These are phyloP conservation scores for Zoanthus gigantus DNA, from an alignment of 92 coral and sea anemone species.

Conservation along the genomic window DNA sequence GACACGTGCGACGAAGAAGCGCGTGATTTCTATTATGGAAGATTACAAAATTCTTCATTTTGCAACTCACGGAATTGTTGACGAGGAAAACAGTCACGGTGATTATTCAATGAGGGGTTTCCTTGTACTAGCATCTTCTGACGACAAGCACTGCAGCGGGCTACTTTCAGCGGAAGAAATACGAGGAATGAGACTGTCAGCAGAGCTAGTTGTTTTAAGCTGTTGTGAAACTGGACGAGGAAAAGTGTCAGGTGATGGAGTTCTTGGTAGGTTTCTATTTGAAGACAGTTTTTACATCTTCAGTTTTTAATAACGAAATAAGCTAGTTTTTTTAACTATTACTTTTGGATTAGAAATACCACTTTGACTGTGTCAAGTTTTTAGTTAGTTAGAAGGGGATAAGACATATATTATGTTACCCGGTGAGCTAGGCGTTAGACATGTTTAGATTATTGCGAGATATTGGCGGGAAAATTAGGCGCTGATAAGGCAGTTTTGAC, in stretches of 20 bases:
- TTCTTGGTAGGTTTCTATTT: constrained; percentile 55
- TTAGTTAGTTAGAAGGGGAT: too few relatives aligned
- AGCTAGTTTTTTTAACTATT: too few relatives aligned
- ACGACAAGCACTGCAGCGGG: constrained; percentile 52
- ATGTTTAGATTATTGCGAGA: too few relatives aligned
- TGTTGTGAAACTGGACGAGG: constrained; percentile 74
- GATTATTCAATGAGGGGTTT: constrained; percentile 69
- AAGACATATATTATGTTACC: too few relatives aligned
- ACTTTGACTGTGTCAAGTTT: too few relatives aligned
- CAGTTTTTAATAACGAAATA: too few relatives aligned
- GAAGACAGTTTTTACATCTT: not conserved
- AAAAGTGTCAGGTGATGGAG: constrained; percentile 75
- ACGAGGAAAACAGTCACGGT: constrained; percentile 62
- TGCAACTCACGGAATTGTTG: constrained; percentile 69
- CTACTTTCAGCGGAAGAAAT: constrained; percentile 73
- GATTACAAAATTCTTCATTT: constrained; percentile 62
- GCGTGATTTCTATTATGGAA: constrained; percentile 60
- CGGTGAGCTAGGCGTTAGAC: too few relatives aligned
- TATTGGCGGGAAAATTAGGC: too few relatives aligned
- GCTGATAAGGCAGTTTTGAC: too few relatives aligned
- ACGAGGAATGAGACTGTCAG: constrained; percentile 55
- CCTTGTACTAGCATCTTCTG: constrained; percentile 64
- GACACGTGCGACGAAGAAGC: constrained; percentile 53
- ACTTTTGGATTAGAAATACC: too few relatives aligned
- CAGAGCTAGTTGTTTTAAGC: constrained; percentile 77